phyloP scores from a whole-genome alignment of 2,113 vertebrate genomes.

The Sinosuthora webbiana region DNA sequence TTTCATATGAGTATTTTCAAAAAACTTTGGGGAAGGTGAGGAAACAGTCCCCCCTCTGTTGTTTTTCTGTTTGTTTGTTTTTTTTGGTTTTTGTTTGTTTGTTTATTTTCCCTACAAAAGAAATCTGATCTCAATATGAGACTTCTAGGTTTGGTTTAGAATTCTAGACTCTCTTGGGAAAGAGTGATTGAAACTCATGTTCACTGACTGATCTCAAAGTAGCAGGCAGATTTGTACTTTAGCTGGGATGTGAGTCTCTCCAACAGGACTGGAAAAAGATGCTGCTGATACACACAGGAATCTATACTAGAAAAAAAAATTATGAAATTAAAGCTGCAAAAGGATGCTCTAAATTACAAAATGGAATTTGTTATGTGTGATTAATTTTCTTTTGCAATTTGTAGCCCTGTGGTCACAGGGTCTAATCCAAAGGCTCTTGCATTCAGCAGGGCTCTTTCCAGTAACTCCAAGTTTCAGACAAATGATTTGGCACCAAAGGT shows the following conservation, averaged over 20 bases:
- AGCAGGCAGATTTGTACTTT: not conserved
- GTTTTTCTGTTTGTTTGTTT: not conserved
- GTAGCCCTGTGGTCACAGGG: not conserved
- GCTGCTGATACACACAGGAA: not conserved
- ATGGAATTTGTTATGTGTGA: not conserved
- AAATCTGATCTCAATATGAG: not conserved
- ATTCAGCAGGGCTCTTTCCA: not conserved
- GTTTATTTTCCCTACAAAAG: not conserved
- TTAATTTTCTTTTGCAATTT: not conserved
- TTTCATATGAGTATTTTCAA: not conserved
- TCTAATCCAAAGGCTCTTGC: not conserved
- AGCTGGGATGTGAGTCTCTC: not conserved
- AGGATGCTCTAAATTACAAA: not conserved
- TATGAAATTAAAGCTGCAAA: not conserved
- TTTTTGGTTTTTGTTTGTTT: not conserved
- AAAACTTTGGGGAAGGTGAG: rapidly evolving
- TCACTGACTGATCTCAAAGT: not conserved
- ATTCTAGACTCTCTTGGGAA: not conserved
- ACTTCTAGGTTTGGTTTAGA: not conserved
- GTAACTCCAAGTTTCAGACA: not conserved
- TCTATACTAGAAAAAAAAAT: not conserved
- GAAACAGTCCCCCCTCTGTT: rapidly evolving
- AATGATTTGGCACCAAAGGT: not conserved
- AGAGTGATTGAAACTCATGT: not conserved
- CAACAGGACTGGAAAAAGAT: not conserved